These are phyloP conservation scores for Cataglyphis hispanica DNA, from an alignment of 1,140 invertebrate genomes.

Conservation along the genomic window DNA sequence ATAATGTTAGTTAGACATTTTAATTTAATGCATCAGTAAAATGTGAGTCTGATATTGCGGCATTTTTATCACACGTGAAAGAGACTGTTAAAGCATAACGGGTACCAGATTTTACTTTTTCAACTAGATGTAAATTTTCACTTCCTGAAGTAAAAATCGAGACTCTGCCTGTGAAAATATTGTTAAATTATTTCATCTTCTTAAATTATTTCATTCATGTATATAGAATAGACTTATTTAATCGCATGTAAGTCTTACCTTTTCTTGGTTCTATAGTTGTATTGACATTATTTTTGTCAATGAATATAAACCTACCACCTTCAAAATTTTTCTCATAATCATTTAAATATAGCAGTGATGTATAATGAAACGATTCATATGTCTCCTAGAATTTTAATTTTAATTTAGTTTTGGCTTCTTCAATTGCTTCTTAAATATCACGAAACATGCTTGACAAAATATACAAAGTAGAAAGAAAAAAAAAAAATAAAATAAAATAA, in stretches of 20 bases:
- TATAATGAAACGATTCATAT: conserved; percentile 95
- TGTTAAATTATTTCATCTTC: background rate
- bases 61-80: conserved; percentile 93
- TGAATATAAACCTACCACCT: conserved; percentile 94
- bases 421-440: conserved; percentile 14
- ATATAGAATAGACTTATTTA: background rate
- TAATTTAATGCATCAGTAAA: conserved; percentile 57
- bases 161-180: conserved; percentile 88
- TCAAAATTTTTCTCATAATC: conserved; percentile 92
- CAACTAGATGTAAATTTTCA: conserved; percentile 95
- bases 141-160: conserved; percentile 95
- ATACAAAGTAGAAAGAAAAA: background rate
- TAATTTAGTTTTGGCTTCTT: conserved; percentile 19
- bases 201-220: conserved; percentile 6
- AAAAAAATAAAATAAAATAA: too few species aligned
- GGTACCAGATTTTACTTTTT: conserved; percentile 91
- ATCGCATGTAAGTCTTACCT: conserved; percentile 83
- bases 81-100: conserved; percentile 94
- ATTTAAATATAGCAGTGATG: conserved; percentile 92
- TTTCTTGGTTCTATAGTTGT: conserved; percentile 92
- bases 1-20: background rate
- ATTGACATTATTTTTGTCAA: conserved; percentile 90
- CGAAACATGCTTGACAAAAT: background rate
- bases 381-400: conserved; percentile 89
- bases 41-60: conserved; percentile 88